phyloP scores from a whole-genome alignment of 2,113 vertebrate genomes.

The Triplophysa rosa region DNA sequence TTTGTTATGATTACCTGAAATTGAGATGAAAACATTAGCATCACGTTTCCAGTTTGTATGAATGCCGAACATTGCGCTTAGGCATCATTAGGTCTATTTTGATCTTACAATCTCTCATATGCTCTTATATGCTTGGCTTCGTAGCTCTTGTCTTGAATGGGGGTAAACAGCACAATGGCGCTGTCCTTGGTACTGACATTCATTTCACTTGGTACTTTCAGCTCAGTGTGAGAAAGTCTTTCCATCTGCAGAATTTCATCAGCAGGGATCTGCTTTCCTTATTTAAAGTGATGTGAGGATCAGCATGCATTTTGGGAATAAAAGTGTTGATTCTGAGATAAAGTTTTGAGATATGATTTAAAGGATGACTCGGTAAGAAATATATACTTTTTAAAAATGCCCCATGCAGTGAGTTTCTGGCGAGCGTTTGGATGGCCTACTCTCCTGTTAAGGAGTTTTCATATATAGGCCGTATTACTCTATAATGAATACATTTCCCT shows the following conservation, averaged over 20 bases:
- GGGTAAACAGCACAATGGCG: neutral
- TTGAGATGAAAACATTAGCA: neutral
- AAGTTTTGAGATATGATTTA: neutral
- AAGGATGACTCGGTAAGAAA: neutral
- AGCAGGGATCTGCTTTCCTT: neutral
- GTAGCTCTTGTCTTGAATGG: neutral
- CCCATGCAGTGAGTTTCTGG: neutral
- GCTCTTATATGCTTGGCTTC: neutral
- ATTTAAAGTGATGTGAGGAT: neutral
- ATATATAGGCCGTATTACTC: neutral
- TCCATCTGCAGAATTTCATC: neutral
- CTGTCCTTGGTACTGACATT: constrained; percentile 46
- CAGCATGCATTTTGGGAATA: neutral
- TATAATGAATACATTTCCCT: neutral
- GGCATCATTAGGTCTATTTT: neutral
- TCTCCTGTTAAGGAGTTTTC: neutral
- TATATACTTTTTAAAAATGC: too few relatives aligned
- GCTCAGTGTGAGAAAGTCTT: constrained; percentile 5
- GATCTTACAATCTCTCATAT: neutral
- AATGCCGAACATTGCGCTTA: neutral
- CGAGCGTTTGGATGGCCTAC: neutral
- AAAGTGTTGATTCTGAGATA: neutral
- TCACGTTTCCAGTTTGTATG: neutral
- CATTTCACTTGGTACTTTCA: neutral
- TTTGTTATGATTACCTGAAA: neutral